Conservation (phyloP, 2,888 invertebrate genomes). For the Caenorhabditis sinica region DNA sequence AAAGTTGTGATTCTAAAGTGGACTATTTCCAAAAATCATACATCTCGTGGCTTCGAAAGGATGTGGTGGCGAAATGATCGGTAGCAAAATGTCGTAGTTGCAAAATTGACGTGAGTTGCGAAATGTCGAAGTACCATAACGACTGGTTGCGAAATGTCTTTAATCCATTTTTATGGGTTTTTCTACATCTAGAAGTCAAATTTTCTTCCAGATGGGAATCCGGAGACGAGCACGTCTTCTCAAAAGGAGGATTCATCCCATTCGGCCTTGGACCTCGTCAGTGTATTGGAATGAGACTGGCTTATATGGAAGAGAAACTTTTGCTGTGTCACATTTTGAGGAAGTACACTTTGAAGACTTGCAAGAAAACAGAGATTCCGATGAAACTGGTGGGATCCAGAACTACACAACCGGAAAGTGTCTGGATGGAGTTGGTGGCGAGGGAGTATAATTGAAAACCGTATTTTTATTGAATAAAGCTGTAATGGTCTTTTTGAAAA, state of each 20-base stretch:
- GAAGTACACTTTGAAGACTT: slow-evolving; percentile 63
- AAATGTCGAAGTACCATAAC: too few species aligned
- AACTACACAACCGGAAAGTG: slow-evolving; percentile 40
- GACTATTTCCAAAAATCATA: too few species aligned
- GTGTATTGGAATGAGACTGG: slow-evolving; percentile 54
- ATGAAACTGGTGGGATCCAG: slow-evolving; percentile 53
- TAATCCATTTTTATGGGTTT: too few species aligned
- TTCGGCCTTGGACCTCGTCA: slow-evolving; percentile 70
- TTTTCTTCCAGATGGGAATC: slow-evolving; percentile 69
- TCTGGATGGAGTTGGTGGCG: slow-evolving; percentile 10
- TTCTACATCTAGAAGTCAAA: too few species aligned
- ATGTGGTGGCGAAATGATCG: too few species aligned
- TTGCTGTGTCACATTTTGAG: slow-evolving; percentile 70
- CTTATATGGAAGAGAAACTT: slow-evolving; percentile 78
- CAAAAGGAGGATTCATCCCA: slow-evolving; percentile 60
- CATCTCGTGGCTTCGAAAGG: too few species aligned
- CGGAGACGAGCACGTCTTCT: slow-evolving; percentile 27
- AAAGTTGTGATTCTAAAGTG: too few species aligned
- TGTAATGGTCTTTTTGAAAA: too few species aligned
- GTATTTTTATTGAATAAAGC: too few species aligned
- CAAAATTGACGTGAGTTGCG: too few species aligned
- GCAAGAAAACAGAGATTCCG: slow-evolving; percentile 59
- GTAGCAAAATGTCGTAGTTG: too few species aligned
- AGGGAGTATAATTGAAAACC: slow-evolving; percentile 6
- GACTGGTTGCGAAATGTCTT: too few species aligned